Percentiles rank a stretch among this genome's conserved stretches.
Evolutionary conservation across 2,797 vertebrate genomes (phyloP).

Genomic region (Leuciscus waleckii): DNA sequence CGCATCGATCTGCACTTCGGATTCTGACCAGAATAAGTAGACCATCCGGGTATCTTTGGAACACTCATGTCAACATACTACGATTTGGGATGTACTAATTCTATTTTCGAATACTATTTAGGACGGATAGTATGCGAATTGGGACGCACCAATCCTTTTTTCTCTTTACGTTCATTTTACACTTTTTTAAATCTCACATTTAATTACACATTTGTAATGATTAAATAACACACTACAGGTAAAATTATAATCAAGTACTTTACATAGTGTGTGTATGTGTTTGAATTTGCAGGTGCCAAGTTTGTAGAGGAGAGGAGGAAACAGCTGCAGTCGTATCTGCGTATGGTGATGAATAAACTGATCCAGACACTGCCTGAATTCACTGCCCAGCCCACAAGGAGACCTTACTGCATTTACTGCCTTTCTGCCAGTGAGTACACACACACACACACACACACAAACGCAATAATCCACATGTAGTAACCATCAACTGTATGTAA

Average conservation of each 20-base stretch:
- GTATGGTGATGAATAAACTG: constrained; percentile 96
- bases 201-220: not conserved
- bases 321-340: constrained; percentile 94
- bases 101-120: no score
- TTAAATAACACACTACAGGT: not conserved
- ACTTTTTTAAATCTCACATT: no score
- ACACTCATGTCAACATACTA: no score
- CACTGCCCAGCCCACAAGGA: constrained; percentile 88
- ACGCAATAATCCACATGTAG: constrained; percentile 5
- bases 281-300: constrained; percentile 85
- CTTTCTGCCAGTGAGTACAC: constrained; percentile 93
- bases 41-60: no score
- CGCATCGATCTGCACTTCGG: no score
- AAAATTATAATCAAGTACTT: not conserved
- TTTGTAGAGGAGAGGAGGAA: constrained; percentile 97
- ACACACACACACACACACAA: constrained; percentile 37
- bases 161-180: not conserved
- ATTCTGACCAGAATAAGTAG: no score
- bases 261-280: constrained; percentile 22
- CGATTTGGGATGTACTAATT: no score
- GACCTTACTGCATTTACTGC: constrained; percentile 89
- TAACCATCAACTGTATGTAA: constrained; percentile 26
- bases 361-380: constrained; percentile 95
- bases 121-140: no score
- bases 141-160: no score